These are phyloP conservation scores for Tor tambroides DNA, from an alignment of 2,113 vertebrate species.

Conservation along the genomic window DNA sequence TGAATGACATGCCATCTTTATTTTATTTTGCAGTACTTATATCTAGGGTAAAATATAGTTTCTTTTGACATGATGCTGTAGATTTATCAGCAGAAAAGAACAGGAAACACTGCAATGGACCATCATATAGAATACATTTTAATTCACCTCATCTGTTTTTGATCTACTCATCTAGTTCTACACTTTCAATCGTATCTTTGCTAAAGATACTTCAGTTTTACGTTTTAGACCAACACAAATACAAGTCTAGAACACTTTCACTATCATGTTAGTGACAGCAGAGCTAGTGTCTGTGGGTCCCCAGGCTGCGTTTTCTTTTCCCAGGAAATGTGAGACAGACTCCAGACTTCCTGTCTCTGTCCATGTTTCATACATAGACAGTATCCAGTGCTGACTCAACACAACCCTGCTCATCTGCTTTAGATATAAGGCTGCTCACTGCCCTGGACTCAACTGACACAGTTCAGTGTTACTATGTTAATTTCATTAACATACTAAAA, in stretches of 20 bases:
- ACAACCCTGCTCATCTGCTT: conserved; percentile 32
- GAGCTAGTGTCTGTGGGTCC: not conserved
- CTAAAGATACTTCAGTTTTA: not conserved
- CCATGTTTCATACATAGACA: conserved; percentile 29
- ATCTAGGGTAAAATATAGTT: not conserved
- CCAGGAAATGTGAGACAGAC: conserved; percentile 29
- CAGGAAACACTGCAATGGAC: not conserved
- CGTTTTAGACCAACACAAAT: not conserved
- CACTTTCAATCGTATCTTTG: not conserved
- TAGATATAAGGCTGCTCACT: not conserved
- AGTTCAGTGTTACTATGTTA: too few species aligned
- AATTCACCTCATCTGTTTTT: not conserved
- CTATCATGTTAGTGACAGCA: not conserved
- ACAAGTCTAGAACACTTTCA: not conserved
- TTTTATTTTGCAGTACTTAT: not conserved
- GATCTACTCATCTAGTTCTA: not conserved
- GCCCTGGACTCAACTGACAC: too few species aligned
- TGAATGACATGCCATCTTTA: not conserved
- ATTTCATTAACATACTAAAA: not conserved
- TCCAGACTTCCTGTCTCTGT: conserved; percentile 48
- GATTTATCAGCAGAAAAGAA: not conserved
- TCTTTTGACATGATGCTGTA: not conserved
- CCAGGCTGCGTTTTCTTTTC: conserved; percentile 15
- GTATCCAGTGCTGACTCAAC: conserved; percentile 39
- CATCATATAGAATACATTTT: not conserved